Conservation (phyloP, 2,888 invertebrate genomes). For the Zaprionus lineosus region DNA sequence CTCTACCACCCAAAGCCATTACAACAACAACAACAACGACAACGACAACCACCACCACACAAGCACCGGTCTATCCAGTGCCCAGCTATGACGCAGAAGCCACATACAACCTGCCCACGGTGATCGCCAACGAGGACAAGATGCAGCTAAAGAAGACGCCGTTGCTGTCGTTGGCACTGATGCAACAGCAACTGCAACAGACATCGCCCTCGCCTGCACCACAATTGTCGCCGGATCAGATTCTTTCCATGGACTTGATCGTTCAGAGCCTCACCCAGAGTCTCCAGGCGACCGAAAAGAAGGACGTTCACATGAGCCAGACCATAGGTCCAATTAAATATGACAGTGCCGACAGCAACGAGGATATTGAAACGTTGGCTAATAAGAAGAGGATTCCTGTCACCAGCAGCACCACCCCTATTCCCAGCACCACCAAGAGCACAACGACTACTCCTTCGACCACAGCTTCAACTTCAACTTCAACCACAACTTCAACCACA, state of each 20-base stretch:
- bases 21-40: slow-evolving; percentile 39
- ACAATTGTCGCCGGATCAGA: slow-evolving; percentile 66
- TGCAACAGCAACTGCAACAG: slow-evolving; percentile 58
- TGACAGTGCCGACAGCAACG: slow-evolving; percentile 48
- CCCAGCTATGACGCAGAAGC: slow-evolving; percentile 58
- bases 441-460: slow-evolving; percentile 1
- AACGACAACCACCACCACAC: slow-evolving; percentile 43
- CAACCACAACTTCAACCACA: slow-evolving; percentile 20
- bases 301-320: slow-evolving; percentile 18
- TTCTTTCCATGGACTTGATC: slow-evolving; percentile 81
- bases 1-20: slow-evolving; percentile 13
- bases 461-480: slow-evolving; percentile 4
- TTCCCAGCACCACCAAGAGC: background rate
- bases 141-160: slow-evolving; percentile 57
- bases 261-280: slow-evolving; percentile 78
- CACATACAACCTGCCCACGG: slow-evolving; percentile 23
- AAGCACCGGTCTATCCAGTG: slow-evolving; percentile 66
- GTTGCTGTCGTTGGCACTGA: slow-evolving; percentile 53
- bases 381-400: slow-evolving; percentile 51
- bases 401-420: slow-evolving; percentile 16
- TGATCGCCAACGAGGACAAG: slow-evolving; percentile 14
- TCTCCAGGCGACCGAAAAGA: slow-evolving; percentile 41
- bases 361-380: slow-evolving; percentile 48
- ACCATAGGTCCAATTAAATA: slow-evolving; percentile 47
- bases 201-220: slow-evolving; percentile 43